Base-by-base conservation (phyloP, 2,888 invertebrate genomes). In the Drosophila ochracea region DNA sequence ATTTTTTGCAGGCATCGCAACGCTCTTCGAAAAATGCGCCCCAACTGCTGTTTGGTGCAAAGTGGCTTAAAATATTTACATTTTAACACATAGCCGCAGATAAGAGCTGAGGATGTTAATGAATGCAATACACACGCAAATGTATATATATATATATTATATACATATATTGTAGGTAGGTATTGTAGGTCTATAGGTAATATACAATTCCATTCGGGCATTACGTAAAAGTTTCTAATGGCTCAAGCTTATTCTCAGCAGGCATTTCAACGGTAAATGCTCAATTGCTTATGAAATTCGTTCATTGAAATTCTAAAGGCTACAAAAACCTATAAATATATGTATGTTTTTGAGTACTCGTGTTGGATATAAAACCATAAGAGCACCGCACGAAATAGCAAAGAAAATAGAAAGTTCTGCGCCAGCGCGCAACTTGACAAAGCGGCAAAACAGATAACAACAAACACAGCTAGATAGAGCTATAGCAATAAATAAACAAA, bases 391-490 rank as follows among this genome's bases (percentile, higher is more conserved):
- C 80, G 76, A 85, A 90, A 80, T 80, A 79, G 80, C 84, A 89
- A 92, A 90, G 90, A 92, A 91, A 91, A 92, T 92, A 91, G 91
- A 91, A 91, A 92, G 92, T 92, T 91, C 92, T 91, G 82, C 76
- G 75, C 61, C 67, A 73, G 67, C 57, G 76, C 53, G 50, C 61
- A 66, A 55, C 50, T 70, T 68, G 57, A 66, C 59, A 76, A 70
- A 68, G 55, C 65, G 65, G 65, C 68, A 67, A 68, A 59, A 54
- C 49, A 54, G 37, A 79, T 52, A 63, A 62, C 47, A 66, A 60
- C 49, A 75, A 59, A 41, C 62, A 53, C 41, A 63, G 47, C 30
- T 47, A 54, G 43, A 13, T 35, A 35, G 13, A 78, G 41, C 59
- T 54, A 59, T 21, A 59, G 43, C 39, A 59, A 13, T 13, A 67